Evolutionary conservation across 2,888 invertebrate genomes (phyloP).

Genomic region (Ophraella communa): DNA sequence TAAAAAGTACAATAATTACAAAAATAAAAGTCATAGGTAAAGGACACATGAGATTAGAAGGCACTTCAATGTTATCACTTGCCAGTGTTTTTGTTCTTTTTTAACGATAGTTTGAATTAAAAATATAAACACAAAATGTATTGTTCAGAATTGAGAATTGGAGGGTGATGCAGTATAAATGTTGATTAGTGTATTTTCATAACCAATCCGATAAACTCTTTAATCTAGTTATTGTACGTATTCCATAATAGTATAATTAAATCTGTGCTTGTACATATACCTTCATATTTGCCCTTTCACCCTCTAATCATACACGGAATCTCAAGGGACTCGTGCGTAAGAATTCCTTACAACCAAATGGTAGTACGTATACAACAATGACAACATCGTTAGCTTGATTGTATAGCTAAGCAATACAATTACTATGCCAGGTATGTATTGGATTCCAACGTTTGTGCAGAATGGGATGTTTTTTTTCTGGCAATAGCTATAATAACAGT

Average conservation of each 20-base stretch:
- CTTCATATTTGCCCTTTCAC: conserved; percentile 7
- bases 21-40: too few species aligned
- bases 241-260: background rate
- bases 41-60: too few species aligned
- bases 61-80: too few species aligned
- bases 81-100: too few species aligned
- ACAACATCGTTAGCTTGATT: conserved; percentile 28
- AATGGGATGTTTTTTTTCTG: conserved; percentile 1
- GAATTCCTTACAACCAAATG: conserved; percentile 18
- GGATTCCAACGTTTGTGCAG: conserved; percentile 12
- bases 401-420: conserved; percentile 23
- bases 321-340: conserved; percentile 12
- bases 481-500: conserved; percentile 9
- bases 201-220: too few species aligned
- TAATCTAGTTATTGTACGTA: background rate
- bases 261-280: conserved; percentile 8
- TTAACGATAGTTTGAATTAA: too few species aligned
- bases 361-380: conserved; percentile 23
- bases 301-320: conserved; percentile 12
- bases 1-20: too few species aligned
- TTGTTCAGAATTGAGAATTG: too few species aligned
- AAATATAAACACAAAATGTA: too few species aligned
- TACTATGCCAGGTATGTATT: conserved; percentile 17
- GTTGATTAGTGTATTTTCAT: too few species aligned
- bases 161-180: too few species aligned